These are phyloP conservation scores for Porites australiensis DNA, from an alignment of 64 coral and sea anemone species.

Conservation along the genomic window DNA sequence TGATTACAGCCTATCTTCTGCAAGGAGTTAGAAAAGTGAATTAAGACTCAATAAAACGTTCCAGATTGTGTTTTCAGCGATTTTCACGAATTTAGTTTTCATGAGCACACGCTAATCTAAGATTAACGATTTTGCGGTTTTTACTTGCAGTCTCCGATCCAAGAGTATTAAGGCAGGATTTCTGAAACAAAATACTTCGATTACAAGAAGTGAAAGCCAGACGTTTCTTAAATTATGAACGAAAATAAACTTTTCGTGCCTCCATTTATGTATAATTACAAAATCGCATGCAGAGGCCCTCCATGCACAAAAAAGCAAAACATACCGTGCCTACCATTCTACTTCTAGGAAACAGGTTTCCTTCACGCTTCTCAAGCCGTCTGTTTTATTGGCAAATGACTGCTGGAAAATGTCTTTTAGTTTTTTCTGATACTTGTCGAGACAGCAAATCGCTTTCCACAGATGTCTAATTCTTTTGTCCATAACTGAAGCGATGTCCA, in stretches of 20 bases:
- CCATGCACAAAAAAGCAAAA: no score
- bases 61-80: not conserved
- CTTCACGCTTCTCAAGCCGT: not conserved
- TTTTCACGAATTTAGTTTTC: not conserved
- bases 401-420: not conserved
- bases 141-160: not conserved
- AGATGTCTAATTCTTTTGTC: not conserved
- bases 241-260: not conserved
- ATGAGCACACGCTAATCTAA: not conserved
- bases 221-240: conserved; percentile 37
- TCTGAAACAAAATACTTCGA: conserved; percentile 8
- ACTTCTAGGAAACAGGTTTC: no score
- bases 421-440: not conserved
- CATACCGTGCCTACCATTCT: no score
- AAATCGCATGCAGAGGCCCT: not conserved
- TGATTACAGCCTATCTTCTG: not conserved
- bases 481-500: not conserved
- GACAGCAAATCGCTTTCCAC: not conserved
- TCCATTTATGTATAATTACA: not conserved
- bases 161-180: not conserved
- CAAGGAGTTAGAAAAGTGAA: not conserved
- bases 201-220: not conserved
- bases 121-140: conserved; percentile 27
- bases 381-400: not conserved
- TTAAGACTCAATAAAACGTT: not conserved